Evolutionary conservation across 2,888 invertebrate genomes (phyloP), one percentile per base, ranked within the genome.

Genomic region (Aricia artaxerxes): DNA sequence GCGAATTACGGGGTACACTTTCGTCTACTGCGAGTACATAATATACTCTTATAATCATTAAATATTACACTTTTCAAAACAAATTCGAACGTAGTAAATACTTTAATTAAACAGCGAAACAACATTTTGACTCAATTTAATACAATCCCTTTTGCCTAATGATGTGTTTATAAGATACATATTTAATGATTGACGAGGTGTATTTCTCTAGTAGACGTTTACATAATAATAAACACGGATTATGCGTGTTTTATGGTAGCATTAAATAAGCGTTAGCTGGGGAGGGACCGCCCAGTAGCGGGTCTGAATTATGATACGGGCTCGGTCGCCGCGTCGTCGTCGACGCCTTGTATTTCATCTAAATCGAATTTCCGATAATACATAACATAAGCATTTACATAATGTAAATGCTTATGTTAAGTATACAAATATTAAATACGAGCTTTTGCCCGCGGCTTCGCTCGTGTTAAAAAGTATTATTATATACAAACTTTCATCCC

Each of bases 311-410:
- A 31, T 75, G 31, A 73, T 73, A 73, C 38, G 73, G 40, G n/a
- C 31, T 31, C 64, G 61, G 61, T 24, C 61, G 76, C 35, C 76
- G 76, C 35, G 49, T 49, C 13, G 44, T 75, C 76, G 76, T 57
- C 76, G 76, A 76, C 57, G 53, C 53, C 76, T 76, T 57, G 35
- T 76, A 57, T 76, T 76, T 76, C 31, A 38, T 35, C 35, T 35
- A 16, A 76, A 76, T 76, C 53, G 53, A 76, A 76, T 76, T 76
- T 38, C 57, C 76, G 57, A 76, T 40, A 40, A 73, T 75, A 73
- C 44, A 73, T n/a, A 75, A 31, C 31, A 9, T 5, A 49, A 44
- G 9, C 13, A 24, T 24, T 3, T 1, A 44, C 24, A 53, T 75
- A 75, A 49, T 75, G 24, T 53, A 31, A n/a, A n/a, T n/a, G n/a